These are phyloP conservation scores for Agapostemon virescens DNA, from an alignment of 2,888 invertebrate genomes.

Conservation along the genomic window DNA sequence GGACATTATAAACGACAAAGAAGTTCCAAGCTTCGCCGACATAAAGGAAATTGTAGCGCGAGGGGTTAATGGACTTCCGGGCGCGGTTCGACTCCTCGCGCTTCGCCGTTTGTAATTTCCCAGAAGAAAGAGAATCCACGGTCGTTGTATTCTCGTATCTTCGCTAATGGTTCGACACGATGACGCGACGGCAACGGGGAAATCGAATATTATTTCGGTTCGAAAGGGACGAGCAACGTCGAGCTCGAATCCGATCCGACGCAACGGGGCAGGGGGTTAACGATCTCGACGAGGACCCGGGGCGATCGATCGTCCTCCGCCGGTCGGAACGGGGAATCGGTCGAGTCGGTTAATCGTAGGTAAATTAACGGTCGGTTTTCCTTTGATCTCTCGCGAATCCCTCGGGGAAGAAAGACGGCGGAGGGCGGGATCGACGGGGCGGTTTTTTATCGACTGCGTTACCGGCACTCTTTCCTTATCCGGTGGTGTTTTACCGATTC, in stretches of 20 bases:
- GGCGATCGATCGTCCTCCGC: slow-evolving; percentile 6
- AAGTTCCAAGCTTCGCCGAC: too few relatives aligned
- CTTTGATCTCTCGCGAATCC: slow-evolving; percentile 5
- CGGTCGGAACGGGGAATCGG: slow-evolving; percentile 10
- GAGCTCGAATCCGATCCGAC: not conserved
- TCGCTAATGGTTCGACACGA: not conserved
- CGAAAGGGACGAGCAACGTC: not conserved
- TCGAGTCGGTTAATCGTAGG: slow-evolving; percentile 21
- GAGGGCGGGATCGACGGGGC: not conserved
- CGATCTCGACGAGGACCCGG: not conserved
- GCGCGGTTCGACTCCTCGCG: not conserved
- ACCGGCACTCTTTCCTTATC: not conserved
- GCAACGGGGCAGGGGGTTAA: not conserved
- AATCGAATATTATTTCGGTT: not conserved
- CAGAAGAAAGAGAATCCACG: not conserved
- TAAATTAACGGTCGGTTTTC: slow-evolving; percentile 7
- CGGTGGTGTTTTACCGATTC: not conserved
- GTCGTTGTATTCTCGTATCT: not conserved
- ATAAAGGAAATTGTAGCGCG: too few relatives aligned
- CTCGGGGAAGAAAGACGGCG: not conserved
- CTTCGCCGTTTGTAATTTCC: slow-evolving; percentile 5
- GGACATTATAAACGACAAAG: too few relatives aligned
- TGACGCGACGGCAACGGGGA: too few relatives aligned
- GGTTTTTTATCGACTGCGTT: slow-evolving; percentile 9
- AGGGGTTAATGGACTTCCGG: slow-evolving; percentile 9